A percentile compares a stretch with the other conserved stretches of the same genome.
phyloP scores from a whole-genome alignment of 2,797 vertebrate species.

The Sandelia bainsii region DNA sequence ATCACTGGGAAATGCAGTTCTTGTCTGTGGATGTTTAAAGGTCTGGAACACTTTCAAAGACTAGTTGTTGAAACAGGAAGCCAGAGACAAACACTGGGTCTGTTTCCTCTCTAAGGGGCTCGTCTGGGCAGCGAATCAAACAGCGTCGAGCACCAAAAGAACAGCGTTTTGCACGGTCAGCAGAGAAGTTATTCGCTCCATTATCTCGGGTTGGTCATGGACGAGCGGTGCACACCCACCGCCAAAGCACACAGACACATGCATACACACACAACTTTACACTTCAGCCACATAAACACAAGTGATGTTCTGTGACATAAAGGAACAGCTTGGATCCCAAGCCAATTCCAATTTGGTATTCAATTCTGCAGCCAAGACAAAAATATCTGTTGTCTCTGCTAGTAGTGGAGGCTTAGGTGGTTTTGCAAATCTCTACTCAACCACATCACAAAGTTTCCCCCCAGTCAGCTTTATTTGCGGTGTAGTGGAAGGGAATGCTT shows the following conservation, averaged over 20 bases:
- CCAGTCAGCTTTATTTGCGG: conserved; percentile 43
- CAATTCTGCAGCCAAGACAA: conserved; percentile 22
- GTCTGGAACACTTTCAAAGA: conserved; percentile 41
- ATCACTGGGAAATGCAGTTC: conserved; percentile 18
- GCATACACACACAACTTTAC: background rate
- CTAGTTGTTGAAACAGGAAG: conserved; percentile 43
- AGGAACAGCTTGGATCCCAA: conserved; percentile 21
- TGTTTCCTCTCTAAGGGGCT: conserved; percentile 38
- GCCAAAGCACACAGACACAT: conserved; percentile 9
- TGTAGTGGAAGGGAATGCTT: conserved; percentile 57
- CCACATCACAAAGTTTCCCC: conserved; percentile 41
- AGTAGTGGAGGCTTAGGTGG: conserved; percentile 22
- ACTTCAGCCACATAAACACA: conserved; percentile 12
- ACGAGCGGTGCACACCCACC: conserved; percentile 14
- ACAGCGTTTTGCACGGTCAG: conserved; percentile 62
- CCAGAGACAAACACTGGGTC: conserved; percentile 13
- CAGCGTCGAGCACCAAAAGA: conserved; percentile 20
- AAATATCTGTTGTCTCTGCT: conserved; percentile 13
- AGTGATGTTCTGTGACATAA: conserved; percentile 12
- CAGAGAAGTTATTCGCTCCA: conserved; percentile 56
- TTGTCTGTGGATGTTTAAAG: conserved; percentile 33
- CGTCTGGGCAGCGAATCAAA: conserved; percentile 64
- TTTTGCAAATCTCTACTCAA: conserved; percentile 38
- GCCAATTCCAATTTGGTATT: conserved; percentile 19
- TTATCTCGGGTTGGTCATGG: conserved; percentile 54